phyloP scores from a whole-genome alignment of 2,888 invertebrate species.

The Oxytorus armatus region DNA sequence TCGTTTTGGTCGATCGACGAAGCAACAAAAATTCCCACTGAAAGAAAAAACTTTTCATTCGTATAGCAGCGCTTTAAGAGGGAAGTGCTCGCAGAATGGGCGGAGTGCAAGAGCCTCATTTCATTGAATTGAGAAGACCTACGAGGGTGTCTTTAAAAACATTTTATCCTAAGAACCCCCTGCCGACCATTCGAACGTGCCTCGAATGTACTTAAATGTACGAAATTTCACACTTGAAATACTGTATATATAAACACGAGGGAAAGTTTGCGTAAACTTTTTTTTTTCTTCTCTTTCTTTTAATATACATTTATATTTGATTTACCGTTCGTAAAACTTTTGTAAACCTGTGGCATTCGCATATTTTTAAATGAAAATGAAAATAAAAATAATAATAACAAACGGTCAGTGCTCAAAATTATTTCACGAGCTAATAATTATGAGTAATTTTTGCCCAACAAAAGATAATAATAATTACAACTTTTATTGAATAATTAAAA shows the following conservation, averaged over 20 bases:
- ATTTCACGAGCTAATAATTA: not conserved
- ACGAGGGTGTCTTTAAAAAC: slow-evolving; percentile 40
- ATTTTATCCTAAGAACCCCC: slow-evolving; percentile 44
- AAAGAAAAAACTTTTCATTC: slow-evolving; percentile 10
- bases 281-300: too few relatives aligned
- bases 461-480: too few relatives aligned
- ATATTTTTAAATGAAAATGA: too few relatives aligned
- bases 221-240: slow-evolving; percentile 22
- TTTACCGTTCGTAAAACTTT: not conserved
- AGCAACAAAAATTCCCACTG: slow-evolving; percentile 18
- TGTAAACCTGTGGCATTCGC: not conserved
- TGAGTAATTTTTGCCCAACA: too few relatives aligned
- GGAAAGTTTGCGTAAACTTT: slow-evolving; percentile 10
- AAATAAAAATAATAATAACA: not conserved
- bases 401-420: not conserved
- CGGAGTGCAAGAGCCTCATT: slow-evolving; percentile 15
- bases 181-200: slow-evolving; percentile 43
- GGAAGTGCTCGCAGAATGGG: not conserved
- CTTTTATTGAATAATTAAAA: too few relatives aligned
- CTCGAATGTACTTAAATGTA: slow-evolving; percentile 22
- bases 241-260: not conserved
- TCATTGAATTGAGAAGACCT: slow-evolving; percentile 39
- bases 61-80: not conserved
- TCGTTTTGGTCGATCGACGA: slow-evolving; percentile 6
- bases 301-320: slow-evolving; percentile 1